Evolutionary conservation across 2,797 vertebrate genomes (phyloP), one percentile per base, ranked within the genome.

Genomic region (Phrynocephalus forsythii): DNA sequence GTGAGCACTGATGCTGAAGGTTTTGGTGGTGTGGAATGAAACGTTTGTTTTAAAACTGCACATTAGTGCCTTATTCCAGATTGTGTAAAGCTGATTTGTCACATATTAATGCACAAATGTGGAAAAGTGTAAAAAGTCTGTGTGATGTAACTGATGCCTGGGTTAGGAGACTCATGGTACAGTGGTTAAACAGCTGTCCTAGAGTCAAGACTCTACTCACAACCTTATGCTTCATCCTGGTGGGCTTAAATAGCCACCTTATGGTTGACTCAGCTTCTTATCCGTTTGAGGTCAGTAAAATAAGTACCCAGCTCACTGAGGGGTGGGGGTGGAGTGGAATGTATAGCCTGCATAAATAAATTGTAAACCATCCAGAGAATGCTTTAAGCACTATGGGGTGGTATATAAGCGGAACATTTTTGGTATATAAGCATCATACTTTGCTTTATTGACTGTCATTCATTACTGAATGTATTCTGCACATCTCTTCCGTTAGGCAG

Each of bases 1-100:
- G 76, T 66, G 68, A 88, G 84, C 76, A 79, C 72, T 88, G n/a
- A 79, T 69, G 15, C 76, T 66, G 82, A 88, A 13, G 67, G 56
- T 28, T 88, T 84, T 79, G 66, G 50, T 78, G 71, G n/a, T 71
- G 68, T 60, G 75, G 75, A 83, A 60, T 87, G 79, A 87, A 87
- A 78, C 68, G 26, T 73, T 26, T 9, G 26, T 81, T 78, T 87
- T 79, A 83, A 83, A 87, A 78, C 67, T 60, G 75, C 48, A 83
- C 66, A 83, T 83, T 87, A 77, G 24, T 60, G 48, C 86, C 56
- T 22, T 16, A 33, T 66, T 83, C 80, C 76, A 87, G 79, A 75
- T 87, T 80, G 77, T 38, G 44, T 83, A 87, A 83, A 77, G 80
- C 86, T 44, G 44, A 77, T 83, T 87, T 56, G 72, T 82, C 48